Conservation (phyloP, 2,113 vertebrate genomes). For the Oreochromis spilurus region DNA sequence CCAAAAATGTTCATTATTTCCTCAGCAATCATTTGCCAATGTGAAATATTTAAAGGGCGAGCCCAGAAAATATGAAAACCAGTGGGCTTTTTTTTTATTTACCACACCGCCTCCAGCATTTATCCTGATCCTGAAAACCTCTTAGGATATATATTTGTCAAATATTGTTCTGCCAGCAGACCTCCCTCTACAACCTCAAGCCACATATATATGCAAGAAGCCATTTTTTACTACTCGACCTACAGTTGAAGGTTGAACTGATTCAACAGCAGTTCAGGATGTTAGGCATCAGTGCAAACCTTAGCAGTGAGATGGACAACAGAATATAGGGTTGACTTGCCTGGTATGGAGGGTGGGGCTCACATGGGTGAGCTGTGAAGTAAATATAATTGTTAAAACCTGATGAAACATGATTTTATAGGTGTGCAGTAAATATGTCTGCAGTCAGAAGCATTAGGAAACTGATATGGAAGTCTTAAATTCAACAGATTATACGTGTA, state of each 20-base stretch:
- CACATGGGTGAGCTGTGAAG: not conserved
- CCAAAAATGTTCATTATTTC: not conserved
- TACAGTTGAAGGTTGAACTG: not conserved
- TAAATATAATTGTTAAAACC: not conserved
- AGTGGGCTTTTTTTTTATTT: not conserved
- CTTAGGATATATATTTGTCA: not conserved
- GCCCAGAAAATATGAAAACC: not conserved
- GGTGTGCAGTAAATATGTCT: not conserved
- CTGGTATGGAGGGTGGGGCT: fast-evolving
- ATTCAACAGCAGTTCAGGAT: not conserved
- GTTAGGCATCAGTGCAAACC: not conserved
- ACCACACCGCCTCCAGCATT: not conserved
- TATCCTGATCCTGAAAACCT: not conserved
- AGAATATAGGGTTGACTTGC: not conserved
- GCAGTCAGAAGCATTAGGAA: not conserved
- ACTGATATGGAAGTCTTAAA: not conserved
- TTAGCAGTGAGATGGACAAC: not conserved
- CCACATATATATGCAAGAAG: not conserved
- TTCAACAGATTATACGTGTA: not conserved
- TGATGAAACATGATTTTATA: not conserved
- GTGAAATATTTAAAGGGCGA: not conserved
- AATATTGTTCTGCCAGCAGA: not conserved
- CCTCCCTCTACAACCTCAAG: not conserved
- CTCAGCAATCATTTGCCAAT: not conserved
- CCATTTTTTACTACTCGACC: not conserved